Base-by-base conservation (phyloP, 1,140 invertebrate species). In the Coptotermes formosanus region DNA sequence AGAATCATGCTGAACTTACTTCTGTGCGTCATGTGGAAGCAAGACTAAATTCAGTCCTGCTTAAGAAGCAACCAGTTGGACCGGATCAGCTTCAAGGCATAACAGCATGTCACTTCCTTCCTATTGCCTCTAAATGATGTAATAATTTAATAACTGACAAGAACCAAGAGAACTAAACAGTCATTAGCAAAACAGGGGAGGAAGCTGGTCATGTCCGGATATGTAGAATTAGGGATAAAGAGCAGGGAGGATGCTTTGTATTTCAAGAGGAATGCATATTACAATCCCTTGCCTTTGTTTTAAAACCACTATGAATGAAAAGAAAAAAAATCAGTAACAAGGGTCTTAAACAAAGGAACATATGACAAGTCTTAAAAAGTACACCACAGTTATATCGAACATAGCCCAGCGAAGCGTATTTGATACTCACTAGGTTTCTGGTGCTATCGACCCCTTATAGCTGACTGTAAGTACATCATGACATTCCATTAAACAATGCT, bases 1-100 rank as follows among this genome's bases (percentile, higher is more conserved):
- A 59, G 25, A n/a, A 75, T 23, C 25, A 16, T 30, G n/a, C 7
- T 25, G n/a, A n/a, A 30, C 2, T 75, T 75, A 6, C n/a, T 30
- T 14, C 64, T n/a, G 64, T 75, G 64, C 30, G 16, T 75, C 64
- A 75, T 75, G 64, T n/a, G 64, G 64, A 75, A 2, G 9, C n/a
- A 11, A 25, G 64, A n/a, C n/a, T 9, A 75, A 75, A 30, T 75
- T 30, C 64, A 75, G 14, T 75, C 6, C 64, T n/a, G 64, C 9
- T 75, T 25, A 30, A 75, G 64, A 75, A 75, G 64, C 64, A 75
- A 75, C 64, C 64, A 75, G 64, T 75, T 75, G n/a, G 64, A 75
- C 64, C 64, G 64, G 64, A 75, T 75, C 64, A 30, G 16, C 64
- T n/a, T n/a, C 64, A 75, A 75, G 25, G 19, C 59, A n/a, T 0